phyloP scores from a whole-genome alignment of 2,113 vertebrate species.

The Geothlypis trichas region DNA sequence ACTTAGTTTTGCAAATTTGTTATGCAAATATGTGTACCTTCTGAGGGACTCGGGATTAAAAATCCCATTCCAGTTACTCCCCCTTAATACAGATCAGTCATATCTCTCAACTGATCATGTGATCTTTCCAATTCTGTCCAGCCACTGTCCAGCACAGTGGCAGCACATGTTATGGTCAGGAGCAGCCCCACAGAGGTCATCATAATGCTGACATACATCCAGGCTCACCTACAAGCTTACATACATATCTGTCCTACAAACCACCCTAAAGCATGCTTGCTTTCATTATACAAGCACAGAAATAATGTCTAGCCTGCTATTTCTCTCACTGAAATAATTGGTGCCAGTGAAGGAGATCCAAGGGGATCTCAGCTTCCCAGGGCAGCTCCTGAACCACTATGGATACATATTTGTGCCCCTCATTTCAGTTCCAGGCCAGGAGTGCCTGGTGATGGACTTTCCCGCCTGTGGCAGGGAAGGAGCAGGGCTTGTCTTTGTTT shows the following conservation, averaged over 20 bases:
- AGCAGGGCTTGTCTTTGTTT: background rate
- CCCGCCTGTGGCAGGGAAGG: background rate
- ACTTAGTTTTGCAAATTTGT: background rate
- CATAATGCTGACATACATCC: background rate
- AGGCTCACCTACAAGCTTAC: background rate
- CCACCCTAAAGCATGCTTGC: background rate
- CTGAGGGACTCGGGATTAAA: background rate
- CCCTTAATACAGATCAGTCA: background rate
- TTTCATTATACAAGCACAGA: background rate
- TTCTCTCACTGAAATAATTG: background rate
- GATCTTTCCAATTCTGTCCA: background rate
- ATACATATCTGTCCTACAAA: background rate
- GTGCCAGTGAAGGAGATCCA: background rate
- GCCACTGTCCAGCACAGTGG: background rate
- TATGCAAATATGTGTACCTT: background rate
- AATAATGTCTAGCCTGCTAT: background rate
- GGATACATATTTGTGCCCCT: background rate
- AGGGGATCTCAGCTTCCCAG: background rate
- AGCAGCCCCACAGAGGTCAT: background rate
- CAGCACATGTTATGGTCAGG: background rate
- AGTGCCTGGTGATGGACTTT: background rate
- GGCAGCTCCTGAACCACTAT: background rate
- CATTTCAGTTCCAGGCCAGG: background rate
- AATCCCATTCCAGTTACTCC: background rate
- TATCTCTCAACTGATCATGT: accelerated